Evolutionary conservation across 2,797 vertebrate species (phyloP).

Genomic region (Limnodromus scolopaceus): DNA sequence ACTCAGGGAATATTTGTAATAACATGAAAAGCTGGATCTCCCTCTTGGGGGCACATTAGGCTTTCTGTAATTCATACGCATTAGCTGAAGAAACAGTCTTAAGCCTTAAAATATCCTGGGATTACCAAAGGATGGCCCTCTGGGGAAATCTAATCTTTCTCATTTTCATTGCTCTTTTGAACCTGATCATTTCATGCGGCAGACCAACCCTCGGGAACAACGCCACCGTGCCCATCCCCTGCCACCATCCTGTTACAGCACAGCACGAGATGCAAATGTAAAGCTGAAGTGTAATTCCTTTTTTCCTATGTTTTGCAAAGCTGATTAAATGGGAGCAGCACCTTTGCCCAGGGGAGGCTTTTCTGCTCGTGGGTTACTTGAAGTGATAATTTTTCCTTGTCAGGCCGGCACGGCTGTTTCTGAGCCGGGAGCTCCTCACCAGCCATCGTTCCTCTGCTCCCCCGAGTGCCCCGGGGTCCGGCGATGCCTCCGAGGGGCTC

Average conservation of each 20-base stretch:
- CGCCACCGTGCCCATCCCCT: background rate
- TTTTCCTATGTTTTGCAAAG: background rate
- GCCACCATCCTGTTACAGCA: background rate
- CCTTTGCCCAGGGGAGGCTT: background rate
- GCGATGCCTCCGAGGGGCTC: background rate
- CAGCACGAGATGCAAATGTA: accelerated
- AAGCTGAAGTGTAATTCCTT: background rate
- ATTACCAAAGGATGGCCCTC: background rate
- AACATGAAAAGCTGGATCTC: background rate
- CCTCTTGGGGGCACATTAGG: background rate
- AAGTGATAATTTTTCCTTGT: background rate
- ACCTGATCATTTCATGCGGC: background rate
- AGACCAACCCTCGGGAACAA: background rate
- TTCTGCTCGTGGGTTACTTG: conserved; percentile 25
- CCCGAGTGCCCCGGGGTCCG: background rate
- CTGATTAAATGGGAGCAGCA: background rate
- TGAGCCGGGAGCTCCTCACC: background rate
- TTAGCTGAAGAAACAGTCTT: background rate
- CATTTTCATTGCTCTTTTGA: background rate
- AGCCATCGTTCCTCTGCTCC: background rate
- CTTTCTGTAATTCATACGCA: background rate
- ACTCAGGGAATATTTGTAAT: background rate
- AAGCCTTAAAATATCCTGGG: background rate
- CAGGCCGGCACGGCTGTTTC: background rate
- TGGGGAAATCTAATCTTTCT: background rate